These are phyloP conservation scores for Sinonovacula constricta DNA, from an alignment of 1,140 invertebrate species.

Conservation along the genomic window DNA sequence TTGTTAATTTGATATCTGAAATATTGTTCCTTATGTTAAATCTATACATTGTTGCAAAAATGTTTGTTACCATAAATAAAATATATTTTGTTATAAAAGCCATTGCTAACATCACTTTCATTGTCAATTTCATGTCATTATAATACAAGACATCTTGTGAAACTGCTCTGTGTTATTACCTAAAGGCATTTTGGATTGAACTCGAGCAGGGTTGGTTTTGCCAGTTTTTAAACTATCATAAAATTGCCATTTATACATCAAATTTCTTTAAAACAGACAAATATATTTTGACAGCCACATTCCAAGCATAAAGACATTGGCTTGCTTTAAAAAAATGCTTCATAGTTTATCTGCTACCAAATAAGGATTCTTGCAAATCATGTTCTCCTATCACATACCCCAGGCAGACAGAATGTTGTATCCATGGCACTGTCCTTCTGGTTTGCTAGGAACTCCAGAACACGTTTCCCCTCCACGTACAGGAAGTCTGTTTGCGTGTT, in stretches of 20 bases:
- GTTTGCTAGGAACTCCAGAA: conserved; percentile 95
- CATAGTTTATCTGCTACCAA: not conserved
- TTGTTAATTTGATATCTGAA: too few species aligned
- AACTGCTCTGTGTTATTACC: too few species aligned
- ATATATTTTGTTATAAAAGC: too few species aligned
- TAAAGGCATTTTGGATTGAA: too few species aligned
- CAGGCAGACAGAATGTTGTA: conserved; percentile 89
- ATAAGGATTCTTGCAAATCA: not conserved
- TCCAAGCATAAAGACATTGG: not conserved
- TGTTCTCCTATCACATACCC: conserved; percentile 73
- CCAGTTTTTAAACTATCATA: not conserved
- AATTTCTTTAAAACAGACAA: not conserved
- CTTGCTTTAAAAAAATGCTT: not conserved
- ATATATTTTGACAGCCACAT: not conserved
- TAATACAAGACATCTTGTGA: too few species aligned
- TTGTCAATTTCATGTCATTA: too few species aligned
- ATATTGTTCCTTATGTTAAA: too few species aligned
- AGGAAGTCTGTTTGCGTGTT: conserved; percentile 78
- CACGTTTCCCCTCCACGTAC: conserved; percentile 79
- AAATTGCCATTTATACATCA: not conserved
- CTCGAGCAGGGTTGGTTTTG: too few species aligned
- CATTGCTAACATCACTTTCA: too few species aligned
- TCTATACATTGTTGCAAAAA: too few species aligned
- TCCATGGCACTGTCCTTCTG: conserved; percentile 87
- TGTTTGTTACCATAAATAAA: too few species aligned